A percentile compares a stretch with the other conserved stretches of the same genome.
phyloP scores from a whole-genome alignment of 2,113 vertebrate species.

The Crotalus helleri region DNA sequence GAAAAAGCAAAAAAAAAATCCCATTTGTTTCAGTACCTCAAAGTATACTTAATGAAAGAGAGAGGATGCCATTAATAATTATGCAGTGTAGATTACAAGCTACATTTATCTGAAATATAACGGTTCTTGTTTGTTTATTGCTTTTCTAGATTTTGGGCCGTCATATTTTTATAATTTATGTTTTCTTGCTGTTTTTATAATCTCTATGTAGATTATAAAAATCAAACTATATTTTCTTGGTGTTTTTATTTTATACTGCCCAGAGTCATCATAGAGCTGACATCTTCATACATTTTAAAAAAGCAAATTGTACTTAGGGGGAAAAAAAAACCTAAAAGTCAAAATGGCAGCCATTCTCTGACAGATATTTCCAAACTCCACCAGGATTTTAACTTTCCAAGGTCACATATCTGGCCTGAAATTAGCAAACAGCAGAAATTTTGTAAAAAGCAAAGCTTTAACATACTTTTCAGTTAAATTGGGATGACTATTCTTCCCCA shows the following conservation, averaged over 20 bases:
- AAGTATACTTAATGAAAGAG: not conserved
- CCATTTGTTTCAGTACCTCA: not conserved
- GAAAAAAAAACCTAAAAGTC: not conserved
- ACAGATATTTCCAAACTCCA: not conserved
- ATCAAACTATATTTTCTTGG: not conserved
- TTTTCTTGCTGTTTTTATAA: not conserved
- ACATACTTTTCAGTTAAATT: not conserved
- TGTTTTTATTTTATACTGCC: not conserved
- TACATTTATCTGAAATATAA: not conserved
- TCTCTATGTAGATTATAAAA: not conserved
- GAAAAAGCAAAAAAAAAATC: not conserved
- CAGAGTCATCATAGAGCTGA: not conserved
- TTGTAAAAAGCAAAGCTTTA: not conserved
- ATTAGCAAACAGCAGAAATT: not conserved
- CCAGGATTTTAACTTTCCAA: not conserved
- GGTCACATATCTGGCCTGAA: not conserved
- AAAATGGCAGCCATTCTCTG: not conserved
- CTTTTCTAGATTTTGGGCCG: not conserved
- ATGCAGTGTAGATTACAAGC: not conserved
- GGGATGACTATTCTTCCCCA: not conserved
- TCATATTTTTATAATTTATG: not conserved
- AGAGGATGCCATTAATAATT: not conserved
- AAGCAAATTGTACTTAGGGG: not conserved
- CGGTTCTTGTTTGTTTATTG: not conserved
- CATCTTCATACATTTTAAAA: not conserved